Conservation (phyloP, 2,888 invertebrate species). For the Tenthredo distinguenda region DNA sequence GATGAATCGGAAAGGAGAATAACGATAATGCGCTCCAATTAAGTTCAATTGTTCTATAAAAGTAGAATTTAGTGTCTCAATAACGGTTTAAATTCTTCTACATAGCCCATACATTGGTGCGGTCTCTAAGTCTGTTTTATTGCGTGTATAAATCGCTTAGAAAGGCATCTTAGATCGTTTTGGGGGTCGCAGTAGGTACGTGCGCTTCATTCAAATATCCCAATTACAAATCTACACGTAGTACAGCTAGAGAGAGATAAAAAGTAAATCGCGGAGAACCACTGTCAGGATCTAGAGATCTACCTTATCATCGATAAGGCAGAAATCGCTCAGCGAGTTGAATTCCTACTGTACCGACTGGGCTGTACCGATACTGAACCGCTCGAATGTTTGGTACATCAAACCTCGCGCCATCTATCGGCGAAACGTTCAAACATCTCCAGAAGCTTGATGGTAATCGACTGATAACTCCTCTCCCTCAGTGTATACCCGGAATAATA, state of each 20-base stretch:
- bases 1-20: too few species aligned
- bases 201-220: conserved; percentile 66
- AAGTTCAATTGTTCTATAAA: conserved; percentile 13
- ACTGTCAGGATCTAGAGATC: background rate
- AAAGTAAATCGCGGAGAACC: conserved; percentile 7
- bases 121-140: conserved; percentile 62
- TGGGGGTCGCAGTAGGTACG: conserved; percentile 62
- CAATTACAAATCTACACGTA: conserved; percentile 56
- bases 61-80: conserved; percentile 42
- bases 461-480: background rate
- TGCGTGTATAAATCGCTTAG: conserved; percentile 69
- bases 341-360: background rate
- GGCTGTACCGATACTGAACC: background rate
- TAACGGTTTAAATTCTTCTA: conserved; percentile 5
- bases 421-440: background rate
- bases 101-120: background rate
- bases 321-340: background rate
- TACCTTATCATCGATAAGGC: conserved; percentile 6
- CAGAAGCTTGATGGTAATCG: background rate
- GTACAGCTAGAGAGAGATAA: background rate
- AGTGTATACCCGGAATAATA: conserved; percentile 10
- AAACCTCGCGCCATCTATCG: background rate
- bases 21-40: background rate
- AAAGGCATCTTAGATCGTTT: conserved; percentile 59
- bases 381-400: background rate